phyloP scores from a whole-genome alignment of 2,888 invertebrate genomes.

The Bembecia ichneumoniformis region DNA sequence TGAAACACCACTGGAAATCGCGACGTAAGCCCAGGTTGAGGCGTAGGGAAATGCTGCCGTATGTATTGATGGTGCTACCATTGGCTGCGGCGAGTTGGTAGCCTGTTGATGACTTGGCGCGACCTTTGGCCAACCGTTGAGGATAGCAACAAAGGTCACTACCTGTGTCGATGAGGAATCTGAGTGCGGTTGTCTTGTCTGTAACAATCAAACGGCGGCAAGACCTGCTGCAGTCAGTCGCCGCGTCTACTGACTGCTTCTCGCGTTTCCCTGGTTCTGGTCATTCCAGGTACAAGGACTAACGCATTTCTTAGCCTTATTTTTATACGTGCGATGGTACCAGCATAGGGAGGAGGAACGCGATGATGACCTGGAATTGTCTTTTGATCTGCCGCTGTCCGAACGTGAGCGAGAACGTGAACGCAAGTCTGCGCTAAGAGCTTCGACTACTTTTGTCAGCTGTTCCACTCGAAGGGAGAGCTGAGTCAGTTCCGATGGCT shows the following conservation, averaged over 20 bases:
- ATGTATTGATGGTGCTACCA: conserved; percentile 10
- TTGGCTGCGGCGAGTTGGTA: conserved; percentile 10
- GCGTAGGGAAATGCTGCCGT: conserved; percentile 6
- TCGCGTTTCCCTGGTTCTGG: conserved; percentile 8
- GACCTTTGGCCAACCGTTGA: neutral
- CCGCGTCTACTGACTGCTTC: conserved; percentile 11
- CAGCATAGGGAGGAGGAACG: too few relatives aligned
- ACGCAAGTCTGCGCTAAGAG: too few relatives aligned
- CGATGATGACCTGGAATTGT: too few relatives aligned
- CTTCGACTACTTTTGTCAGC: too few relatives aligned
- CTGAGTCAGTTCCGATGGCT: too few relatives aligned
- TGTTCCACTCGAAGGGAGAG: too few relatives aligned
- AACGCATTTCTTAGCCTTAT: too few relatives aligned
- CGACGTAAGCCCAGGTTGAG: conserved; percentile 7
- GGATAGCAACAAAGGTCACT: conserved; percentile 10
- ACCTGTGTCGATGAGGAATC: conserved; percentile 10
- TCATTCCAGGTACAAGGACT: conserved; percentile 8
- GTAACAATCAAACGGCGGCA: too few relatives aligned
- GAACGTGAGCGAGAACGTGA: too few relatives aligned
- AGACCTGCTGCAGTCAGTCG: conserved; percentile 5
- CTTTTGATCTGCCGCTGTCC: too few relatives aligned
- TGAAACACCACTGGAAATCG: conserved; percentile 6
- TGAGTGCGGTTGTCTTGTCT: neutral
- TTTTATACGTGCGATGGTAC: too few relatives aligned
- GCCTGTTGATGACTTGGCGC: neutral